phyloP scores from a whole-genome alignment of 2,113 vertebrate species.

The Lathamus discolor region DNA sequence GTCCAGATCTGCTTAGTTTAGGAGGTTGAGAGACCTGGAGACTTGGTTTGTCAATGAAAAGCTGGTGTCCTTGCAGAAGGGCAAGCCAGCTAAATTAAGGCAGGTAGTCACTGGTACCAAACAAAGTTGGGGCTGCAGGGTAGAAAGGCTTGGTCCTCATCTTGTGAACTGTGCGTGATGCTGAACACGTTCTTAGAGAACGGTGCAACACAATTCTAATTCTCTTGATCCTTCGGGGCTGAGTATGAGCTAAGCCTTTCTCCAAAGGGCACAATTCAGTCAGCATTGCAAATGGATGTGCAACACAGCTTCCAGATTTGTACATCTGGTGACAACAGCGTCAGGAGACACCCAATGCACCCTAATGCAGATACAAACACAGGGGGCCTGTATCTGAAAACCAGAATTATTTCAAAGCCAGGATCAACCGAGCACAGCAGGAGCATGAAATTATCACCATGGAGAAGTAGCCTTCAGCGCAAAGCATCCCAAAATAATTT shows the following conservation, averaged over 20 bases:
- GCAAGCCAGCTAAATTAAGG: neutral
- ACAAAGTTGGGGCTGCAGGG: neutral
- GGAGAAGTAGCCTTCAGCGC: neutral
- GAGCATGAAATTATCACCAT: neutral
- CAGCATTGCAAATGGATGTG: rapidly evolving
- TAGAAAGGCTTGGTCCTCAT: neutral
- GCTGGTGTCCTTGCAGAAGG: neutral
- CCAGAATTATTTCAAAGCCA: neutral
- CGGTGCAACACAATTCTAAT: neutral
- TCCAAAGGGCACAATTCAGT: neutral
- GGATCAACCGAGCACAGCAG: neutral
- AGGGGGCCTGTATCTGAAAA: neutral
- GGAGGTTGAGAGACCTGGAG: neutral
- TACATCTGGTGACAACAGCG: neutral
- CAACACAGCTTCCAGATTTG: neutral
- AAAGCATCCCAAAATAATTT: neutral
- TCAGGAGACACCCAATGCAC: neutral
- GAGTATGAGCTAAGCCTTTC: neutral
- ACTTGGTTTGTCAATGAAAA: neutral
- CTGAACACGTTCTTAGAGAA: neutral
- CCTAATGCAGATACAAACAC: neutral
- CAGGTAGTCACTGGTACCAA: neutral
- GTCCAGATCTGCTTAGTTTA: neutral
- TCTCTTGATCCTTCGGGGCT: neutral
- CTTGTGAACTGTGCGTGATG: neutral